Evolutionary conservation across 2,113 vertebrate genomes (phyloP), one percentile per base, ranked within the genome.

Genomic region (Lampris megalopsis): DNA sequence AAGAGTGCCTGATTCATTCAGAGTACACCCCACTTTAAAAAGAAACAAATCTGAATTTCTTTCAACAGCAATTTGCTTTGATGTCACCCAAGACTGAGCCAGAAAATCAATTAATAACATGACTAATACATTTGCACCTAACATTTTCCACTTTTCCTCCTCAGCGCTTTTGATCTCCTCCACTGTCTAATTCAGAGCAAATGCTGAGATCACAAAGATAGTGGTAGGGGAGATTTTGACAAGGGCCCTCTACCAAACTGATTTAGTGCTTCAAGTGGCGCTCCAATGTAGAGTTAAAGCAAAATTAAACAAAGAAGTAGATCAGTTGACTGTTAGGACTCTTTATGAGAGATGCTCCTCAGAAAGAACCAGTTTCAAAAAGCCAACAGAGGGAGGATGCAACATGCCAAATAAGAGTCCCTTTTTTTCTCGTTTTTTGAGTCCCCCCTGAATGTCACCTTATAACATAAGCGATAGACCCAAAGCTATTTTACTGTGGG

Each of bases 71-170:
- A 70, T 85, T 86, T 86, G 53, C 86, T 92, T 89, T 91, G 84
- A 84, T 87, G 87, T 82, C 68, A 73, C 69, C 61, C 63, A 64
- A 59, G 71, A 68, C 72, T 63, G 75, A 83, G 84, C 82, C 74
- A 79, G 78, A 86, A 91, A 89, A 92, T 91, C 86, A 89, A 90
- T 92, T 91, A 88, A 89, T 90, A 80, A 81, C 73, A 83, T 59
- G 60, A 81, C 77, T 86, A 83, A 88, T 89, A 83, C 83, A 89
- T 92, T 88, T 86, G 77, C 80, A 90, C 76, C 84, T 65, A 62
- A 76, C 77, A 81, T 76, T 88, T 84, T 79, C 77, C 81, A 84
- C 75, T 73, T 80, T 72, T 71, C 80, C 74, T 86, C 73, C 76
- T 81, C 52, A 81, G 49, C 77, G 63, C 9, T 59, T 89, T 89